A percentile compares a stretch with the other conserved stretches of the same genome.
phyloP scores from a whole-genome alignment of 2,888 invertebrate genomes.

The Nycteola revayana region DNA sequence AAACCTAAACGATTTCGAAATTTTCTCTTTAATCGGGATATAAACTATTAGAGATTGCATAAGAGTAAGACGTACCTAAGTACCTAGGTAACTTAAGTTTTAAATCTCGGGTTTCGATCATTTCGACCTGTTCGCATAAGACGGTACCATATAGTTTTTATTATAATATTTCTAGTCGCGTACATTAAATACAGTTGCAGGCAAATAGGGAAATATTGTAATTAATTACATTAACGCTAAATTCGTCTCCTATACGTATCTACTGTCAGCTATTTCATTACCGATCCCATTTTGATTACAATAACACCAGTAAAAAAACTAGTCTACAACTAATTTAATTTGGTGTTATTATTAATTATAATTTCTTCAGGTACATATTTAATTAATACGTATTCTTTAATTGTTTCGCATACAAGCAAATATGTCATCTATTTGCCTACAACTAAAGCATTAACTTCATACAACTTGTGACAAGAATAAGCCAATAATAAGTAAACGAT shows the following conservation, averaged over 20 bases:
- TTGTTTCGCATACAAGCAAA: conserved; percentile 30
- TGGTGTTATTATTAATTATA: conserved; percentile 1
- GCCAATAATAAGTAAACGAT: too few relatives aligned
- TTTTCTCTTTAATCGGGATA: too few relatives aligned
- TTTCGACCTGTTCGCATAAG: too few relatives aligned
- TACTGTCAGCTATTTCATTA: conserved; percentile 2
- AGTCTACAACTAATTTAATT: not conserved
- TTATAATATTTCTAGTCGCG: not conserved
- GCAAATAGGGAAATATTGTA: conserved; percentile 11
- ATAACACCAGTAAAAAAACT: conserved; percentile 5
- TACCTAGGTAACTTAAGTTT: too few relatives aligned
- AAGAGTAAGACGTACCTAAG: too few relatives aligned
- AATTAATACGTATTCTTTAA: conserved; percentile 13
- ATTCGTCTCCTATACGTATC: conserved; percentile 1
- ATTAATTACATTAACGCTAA: conserved; percentile 1
- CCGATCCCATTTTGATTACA: conserved; percentile 1
- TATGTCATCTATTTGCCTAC: conserved; percentile 20
- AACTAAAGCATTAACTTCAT: conserved; percentile 1
- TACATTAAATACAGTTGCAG: conserved; percentile 7
- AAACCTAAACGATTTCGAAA: too few relatives aligned
- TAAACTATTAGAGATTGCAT: too few relatives aligned
- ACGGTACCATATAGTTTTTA: too few relatives aligned
- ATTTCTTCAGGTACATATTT: not conserved
- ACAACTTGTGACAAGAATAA: too few relatives aligned
- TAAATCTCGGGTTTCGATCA: too few relatives aligned